Conservation (phyloP, 2,113 vertebrate species). For the Erythrolamprus reginae region DNA sequence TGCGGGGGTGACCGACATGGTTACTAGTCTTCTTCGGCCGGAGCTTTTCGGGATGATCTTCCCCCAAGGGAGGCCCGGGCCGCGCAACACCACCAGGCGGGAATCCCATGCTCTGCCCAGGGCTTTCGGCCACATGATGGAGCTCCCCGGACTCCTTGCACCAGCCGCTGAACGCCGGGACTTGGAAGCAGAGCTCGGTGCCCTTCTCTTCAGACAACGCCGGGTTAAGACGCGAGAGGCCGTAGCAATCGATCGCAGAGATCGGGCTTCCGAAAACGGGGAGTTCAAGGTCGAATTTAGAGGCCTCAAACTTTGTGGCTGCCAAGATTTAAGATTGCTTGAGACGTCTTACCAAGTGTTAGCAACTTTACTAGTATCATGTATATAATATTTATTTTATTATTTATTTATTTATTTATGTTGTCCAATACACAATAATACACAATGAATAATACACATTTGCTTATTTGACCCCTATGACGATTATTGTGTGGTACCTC, state of each 20-base stretch:
- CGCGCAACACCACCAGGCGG: background rate
- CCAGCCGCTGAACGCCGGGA: background rate
- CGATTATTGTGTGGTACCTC: too few species aligned
- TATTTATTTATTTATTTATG: too few species aligned
- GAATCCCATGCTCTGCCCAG: background rate
- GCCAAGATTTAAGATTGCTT: background rate
- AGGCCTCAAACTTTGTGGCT: background rate
- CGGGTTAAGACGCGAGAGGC: background rate
- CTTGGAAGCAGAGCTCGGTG: background rate
- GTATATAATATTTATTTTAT: too few species aligned
- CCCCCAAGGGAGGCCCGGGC: background rate
- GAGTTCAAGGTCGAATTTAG: background rate
- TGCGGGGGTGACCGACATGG: conserved; percentile 34
- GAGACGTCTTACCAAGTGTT: background rate
- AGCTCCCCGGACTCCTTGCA: background rate
- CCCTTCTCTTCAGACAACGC: background rate
- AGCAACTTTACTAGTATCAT: too few species aligned
- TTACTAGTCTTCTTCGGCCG: background rate
- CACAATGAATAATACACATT: too few species aligned
- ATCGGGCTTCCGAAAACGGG: background rate
- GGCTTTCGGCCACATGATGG: fast-evolving
- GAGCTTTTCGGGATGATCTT: background rate
- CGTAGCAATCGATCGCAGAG: background rate
- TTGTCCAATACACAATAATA: too few species aligned
- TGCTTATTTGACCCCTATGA: too few species aligned